phyloP scores from a whole-genome alignment of 1,140 invertebrate genomes.

The Anoplolepis gracilipes region DNA sequence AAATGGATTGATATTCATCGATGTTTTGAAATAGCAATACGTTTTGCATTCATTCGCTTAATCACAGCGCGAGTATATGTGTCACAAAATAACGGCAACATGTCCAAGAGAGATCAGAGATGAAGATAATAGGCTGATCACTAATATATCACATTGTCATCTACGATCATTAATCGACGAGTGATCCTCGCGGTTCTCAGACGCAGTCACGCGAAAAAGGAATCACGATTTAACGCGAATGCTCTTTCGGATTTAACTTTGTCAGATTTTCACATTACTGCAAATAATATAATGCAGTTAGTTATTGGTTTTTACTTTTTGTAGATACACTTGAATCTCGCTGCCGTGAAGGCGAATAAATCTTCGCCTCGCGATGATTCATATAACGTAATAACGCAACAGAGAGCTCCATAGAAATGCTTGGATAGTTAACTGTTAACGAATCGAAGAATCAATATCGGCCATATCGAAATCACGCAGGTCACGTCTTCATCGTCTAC shows the following conservation, averaged over 20 bases:
- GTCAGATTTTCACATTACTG: conserved; percentile 41
- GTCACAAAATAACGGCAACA: conserved; percentile 48
- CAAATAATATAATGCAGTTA: conserved; percentile 32
- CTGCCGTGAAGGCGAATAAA: conserved; percentile 34
- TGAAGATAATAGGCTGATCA: conserved; percentile 55
- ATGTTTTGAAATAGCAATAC: conserved; percentile 49
- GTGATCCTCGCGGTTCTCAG: conserved; percentile 34
- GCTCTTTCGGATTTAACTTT: conserved; percentile 19
- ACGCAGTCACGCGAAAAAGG: conserved; percentile 3
- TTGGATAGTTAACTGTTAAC: conserved; percentile 57
- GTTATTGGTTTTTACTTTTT: conserved; percentile 50
- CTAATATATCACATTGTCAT: conserved; percentile 56
- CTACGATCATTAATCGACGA: conserved; percentile 50
- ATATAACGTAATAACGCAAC: conserved; percentile 27
- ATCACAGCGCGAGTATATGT: conserved; percentile 13
- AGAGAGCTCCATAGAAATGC: not conserved
- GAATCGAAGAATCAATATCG: conserved; percentile 34
- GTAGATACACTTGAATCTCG: conserved; percentile 2
- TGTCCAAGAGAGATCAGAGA: conserved; percentile 41
- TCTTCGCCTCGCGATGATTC: conserved; percentile 30
- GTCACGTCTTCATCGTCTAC: conserved; percentile 29
- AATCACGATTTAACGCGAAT: not conserved
- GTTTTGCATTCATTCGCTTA: conserved; percentile 45
- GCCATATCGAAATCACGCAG: conserved; percentile 34
- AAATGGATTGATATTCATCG: conserved; percentile 35